Conservation (phyloP, 2,113 vertebrate species). For the Vulpes lagopus region DNA sequence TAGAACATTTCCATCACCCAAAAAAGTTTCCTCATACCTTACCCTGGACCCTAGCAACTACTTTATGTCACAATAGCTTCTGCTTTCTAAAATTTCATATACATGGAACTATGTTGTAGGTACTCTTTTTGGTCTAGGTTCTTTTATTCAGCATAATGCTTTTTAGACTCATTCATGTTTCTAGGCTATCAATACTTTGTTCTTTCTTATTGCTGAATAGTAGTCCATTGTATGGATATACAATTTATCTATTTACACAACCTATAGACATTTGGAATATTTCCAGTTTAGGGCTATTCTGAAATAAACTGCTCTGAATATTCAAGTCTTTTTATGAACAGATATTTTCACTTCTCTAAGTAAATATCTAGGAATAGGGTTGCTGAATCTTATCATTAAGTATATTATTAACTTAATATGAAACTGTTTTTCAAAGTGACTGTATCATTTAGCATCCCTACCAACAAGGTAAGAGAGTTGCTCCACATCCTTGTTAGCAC, state of each 20-base stretch:
- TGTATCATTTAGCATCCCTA: background rate
- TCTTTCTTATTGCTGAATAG: slow-evolving; percentile 13
- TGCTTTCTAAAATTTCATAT: slow-evolving; percentile 48
- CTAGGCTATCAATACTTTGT: background rate
- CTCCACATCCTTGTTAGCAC: background rate
- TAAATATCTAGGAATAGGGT: background rate
- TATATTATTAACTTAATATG: background rate
- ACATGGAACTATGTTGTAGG: background rate
- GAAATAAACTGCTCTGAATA: background rate
- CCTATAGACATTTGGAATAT: background rate
- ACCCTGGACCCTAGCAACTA: background rate
- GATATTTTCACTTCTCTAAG: slow-evolving; percentile 25
- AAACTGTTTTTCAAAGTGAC: background rate
- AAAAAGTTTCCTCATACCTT: background rate
- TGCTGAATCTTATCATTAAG: slow-evolving; percentile 43
- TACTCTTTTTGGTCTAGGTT: slow-evolving; percentile 21
- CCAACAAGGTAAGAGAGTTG: background rate
- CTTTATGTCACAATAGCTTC: background rate
- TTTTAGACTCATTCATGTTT: background rate
- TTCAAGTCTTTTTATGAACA: slow-evolving; percentile 10
- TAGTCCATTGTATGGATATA: background rate
- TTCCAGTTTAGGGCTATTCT: background rate
- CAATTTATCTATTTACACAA: background rate
- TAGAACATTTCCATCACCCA: slow-evolving; percentile 9
- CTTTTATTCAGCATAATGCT: slow-evolving; percentile 26